A percentile compares a stretch with the other conserved stretches of the same genome.
Conservation (phyloP, 2,888 invertebrate genomes). For the Carabus problematicus region DNA sequence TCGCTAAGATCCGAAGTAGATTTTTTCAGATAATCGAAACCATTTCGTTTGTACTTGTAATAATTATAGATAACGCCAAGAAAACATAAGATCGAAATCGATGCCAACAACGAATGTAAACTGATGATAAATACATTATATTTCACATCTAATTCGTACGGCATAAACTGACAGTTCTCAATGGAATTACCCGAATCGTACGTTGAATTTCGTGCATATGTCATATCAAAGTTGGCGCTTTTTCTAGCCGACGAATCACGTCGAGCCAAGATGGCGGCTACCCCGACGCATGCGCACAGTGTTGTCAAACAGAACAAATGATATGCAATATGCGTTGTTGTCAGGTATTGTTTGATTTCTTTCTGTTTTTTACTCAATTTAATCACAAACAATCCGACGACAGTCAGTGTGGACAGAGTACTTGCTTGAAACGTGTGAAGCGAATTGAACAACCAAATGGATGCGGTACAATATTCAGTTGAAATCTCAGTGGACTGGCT, state of each 20-base stretch:
- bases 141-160: constrained; percentile 60
- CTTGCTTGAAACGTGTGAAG: constrained; percentile 63
- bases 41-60: constrained; percentile 50
- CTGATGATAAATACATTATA: constrained; percentile 62
- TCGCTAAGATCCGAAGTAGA: constrained; percentile 58
- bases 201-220: constrained; percentile 25
- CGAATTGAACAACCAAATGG: constrained; percentile 62
- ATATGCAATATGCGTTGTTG: constrained; percentile 59
- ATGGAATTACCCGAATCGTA: constrained; percentile 21
- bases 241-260: constrained; percentile 42
- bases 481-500: constrained; percentile 46
- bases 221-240: constrained; percentile 41
- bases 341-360: constrained; percentile 56
- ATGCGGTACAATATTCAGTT: constrained; percentile 58
- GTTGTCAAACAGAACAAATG: constrained; percentile 63
- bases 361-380: constrained; percentile 55
- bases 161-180: constrained; percentile 59
- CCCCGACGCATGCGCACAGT: constrained; percentile 63
- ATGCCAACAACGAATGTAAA: constrained; percentile 61
- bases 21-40: constrained; percentile 57
- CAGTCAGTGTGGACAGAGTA: constrained; percentile 61
- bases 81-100: constrained; percentile 60
- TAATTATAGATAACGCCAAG: constrained; percentile 55
- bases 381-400: constrained; percentile 60
- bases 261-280: constrained; percentile 62